Evolutionary conservation across 2,113 vertebrate genomes (phyloP).

Genomic region (Erythrocercus mccallii): DNA sequence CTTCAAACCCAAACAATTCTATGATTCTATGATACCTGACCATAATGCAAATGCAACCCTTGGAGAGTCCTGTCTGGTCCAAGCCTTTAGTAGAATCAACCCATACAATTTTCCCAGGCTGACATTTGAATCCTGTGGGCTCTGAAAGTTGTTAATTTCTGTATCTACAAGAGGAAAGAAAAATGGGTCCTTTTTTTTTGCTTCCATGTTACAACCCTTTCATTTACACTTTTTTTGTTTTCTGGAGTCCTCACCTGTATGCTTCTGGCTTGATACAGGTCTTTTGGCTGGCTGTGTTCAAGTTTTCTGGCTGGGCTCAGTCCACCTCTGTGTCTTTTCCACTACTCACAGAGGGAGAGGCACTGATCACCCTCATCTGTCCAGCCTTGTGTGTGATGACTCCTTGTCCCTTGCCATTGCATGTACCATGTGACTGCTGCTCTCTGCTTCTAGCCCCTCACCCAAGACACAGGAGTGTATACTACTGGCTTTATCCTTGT

Average conservation of each 20-base stretch:
- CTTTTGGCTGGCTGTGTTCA: background rate
- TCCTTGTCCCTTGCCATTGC: background rate
- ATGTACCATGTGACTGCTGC: rapidly evolving
- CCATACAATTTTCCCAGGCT: background rate
- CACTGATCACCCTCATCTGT: background rate
- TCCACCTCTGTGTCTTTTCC: background rate
- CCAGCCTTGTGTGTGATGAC: background rate
- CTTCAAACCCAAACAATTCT: background rate
- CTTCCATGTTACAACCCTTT: background rate
- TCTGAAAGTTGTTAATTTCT: background rate
- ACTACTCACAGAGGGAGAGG: background rate
- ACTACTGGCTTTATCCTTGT: background rate
- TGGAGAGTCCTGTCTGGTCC: background rate
- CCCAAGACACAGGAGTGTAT: background rate
- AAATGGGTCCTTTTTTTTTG: background rate
- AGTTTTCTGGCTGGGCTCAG: background rate
- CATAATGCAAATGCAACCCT: background rate
- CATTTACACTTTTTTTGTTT: background rate
- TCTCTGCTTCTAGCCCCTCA: background rate
- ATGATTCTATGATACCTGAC: background rate
- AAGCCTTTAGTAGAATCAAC: background rate
- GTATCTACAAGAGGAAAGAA: background rate
- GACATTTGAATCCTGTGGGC: background rate
- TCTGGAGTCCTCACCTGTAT: background rate
- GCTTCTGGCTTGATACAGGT: background rate